These are phyloP conservation scores for Apis cerana DNA, from an alignment of 1,140 invertebrate genomes.

Conservation along the genomic window DNA sequence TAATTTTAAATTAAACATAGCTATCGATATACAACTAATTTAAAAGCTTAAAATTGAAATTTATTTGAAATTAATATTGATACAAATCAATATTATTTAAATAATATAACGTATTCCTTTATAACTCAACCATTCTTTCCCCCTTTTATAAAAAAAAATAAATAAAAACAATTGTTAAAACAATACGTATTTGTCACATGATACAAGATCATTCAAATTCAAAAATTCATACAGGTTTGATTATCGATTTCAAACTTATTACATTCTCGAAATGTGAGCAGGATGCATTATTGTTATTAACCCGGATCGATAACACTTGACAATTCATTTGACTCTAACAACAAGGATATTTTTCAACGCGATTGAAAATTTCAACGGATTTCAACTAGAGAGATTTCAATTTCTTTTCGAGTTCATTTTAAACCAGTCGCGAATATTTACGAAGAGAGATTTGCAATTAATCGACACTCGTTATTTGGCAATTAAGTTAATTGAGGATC, in stretches of 20 bases:
- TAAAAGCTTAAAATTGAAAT: neutral
- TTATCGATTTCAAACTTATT: no score
- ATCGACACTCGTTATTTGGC: neutral
- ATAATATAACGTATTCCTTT: no score
- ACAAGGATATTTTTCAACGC: neutral
- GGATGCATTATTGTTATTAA: neutral
- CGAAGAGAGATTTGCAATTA: neutral
- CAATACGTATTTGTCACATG: neutral
- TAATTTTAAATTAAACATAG: neutral
- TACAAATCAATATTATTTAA: neutral
- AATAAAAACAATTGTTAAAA: neutral
- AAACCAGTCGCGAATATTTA: neutral
- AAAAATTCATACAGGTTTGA: neutral
- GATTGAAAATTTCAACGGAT: neutral
- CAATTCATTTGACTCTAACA: neutral
- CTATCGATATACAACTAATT: neutral
- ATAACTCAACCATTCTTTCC: no score
- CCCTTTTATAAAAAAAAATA: no score
- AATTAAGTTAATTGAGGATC: conserved; percentile 27
- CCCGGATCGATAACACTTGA: neutral
- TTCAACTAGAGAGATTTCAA: neutral
- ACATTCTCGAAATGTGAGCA: neutral
- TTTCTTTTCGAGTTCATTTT: neutral
- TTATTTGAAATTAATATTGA: neutral
- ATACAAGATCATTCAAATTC: neutral